Conservation (phyloP, 1,140 invertebrate species). For the Coptotermes formosanus region DNA sequence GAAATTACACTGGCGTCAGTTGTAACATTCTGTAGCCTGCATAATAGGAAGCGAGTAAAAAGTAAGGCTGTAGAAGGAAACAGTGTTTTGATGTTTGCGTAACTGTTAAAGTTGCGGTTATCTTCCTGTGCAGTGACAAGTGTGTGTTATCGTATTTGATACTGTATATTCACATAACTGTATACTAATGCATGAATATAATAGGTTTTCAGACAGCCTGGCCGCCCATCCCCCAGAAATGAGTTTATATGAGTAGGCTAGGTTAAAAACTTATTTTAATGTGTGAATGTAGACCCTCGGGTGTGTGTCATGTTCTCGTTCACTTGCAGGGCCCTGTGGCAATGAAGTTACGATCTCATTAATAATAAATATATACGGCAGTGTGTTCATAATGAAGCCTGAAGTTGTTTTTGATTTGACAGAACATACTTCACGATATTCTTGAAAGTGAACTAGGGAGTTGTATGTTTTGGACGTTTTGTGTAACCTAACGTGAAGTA, state of each 20-base stretch:
- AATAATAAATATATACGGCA: too few relatives aligned
- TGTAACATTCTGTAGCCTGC: not conserved
- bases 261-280: not conserved
- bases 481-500: too few relatives aligned
- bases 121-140: not conserved
- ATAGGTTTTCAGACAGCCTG: not conserved
- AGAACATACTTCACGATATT: too few relatives aligned
- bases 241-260: not conserved
- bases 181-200: not conserved
- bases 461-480: too few relatives aligned
- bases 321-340: too few relatives aligned
- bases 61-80: not conserved
- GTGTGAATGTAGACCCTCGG: not conserved
- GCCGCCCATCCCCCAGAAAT: not conserved
- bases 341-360: too few relatives aligned
- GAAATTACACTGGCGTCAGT: constrained; percentile 11
- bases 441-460: too few relatives aligned
- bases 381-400: too few relatives aligned
- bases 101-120: not conserved
- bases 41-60: not conserved
- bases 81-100: not conserved
- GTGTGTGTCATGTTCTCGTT: too few relatives aligned
- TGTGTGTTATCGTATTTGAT: not conserved
- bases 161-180: not conserved
- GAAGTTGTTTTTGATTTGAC: too few relatives aligned